Conservation (phyloP, 2,797 vertebrate genomes). For the Alcedo quadribrachys region DNA sequence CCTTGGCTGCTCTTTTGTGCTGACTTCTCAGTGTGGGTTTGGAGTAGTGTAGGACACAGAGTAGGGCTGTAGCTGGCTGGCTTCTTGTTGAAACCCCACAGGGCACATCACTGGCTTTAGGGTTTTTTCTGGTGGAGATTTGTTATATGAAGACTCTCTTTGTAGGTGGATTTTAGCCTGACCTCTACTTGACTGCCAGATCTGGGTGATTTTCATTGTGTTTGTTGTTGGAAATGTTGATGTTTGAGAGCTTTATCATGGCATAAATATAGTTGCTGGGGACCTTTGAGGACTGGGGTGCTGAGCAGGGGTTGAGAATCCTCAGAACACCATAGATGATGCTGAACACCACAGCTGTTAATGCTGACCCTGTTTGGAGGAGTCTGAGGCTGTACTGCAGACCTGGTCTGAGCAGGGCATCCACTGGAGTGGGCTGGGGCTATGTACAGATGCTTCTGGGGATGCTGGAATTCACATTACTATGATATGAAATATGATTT, state of each 20-base stretch:
- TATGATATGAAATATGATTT: neutral
- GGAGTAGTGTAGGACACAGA: rapidly evolving
- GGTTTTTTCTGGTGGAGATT: neutral
- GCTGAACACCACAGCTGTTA: neutral
- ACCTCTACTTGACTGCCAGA: neutral
- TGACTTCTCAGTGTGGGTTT: neutral
- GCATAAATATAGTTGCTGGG: neutral
- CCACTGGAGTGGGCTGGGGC: neutral
- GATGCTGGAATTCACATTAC: neutral
- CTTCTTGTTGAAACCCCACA: neutral
- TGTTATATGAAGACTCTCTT: neutral
- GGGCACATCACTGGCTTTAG: neutral
- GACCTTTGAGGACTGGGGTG: neutral
- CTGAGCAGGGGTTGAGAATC: neutral
- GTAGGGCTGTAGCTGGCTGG: neutral
- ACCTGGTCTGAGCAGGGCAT: neutral
- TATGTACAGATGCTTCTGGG: neutral
- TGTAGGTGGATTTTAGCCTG: neutral
- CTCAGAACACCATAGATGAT: neutral
- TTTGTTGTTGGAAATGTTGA: neutral
- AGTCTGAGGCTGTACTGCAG: neutral
- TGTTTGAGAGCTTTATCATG: neutral
- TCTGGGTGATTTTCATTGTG: neutral
- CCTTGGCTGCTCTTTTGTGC: neutral
- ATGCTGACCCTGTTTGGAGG: neutral